Conservation (phyloP, 2,113 vertebrate genomes). For the Thamnaconus septentrionalis region DNA sequence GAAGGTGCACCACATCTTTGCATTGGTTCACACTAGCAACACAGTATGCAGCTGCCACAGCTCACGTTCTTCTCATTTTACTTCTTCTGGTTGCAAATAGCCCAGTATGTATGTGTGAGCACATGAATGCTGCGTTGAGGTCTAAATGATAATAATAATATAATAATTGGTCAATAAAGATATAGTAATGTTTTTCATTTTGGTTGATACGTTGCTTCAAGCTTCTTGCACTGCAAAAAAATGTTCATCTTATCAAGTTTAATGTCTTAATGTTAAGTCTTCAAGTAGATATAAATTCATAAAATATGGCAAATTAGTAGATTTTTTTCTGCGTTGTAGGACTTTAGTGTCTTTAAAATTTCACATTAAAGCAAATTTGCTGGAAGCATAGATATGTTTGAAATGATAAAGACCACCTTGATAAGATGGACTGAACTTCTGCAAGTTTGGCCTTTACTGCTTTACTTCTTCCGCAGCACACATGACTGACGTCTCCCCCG, state of each 20-base stretch:
- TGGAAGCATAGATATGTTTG: not conserved
- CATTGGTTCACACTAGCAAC: too few species aligned
- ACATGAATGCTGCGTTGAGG: too few species aligned
- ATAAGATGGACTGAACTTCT: slow-evolving; percentile 42
- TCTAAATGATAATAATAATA: too few species aligned
- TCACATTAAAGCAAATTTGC: not conserved
- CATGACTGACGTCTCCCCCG: not conserved
- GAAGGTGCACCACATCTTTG: too few species aligned
- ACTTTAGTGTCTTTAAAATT: too few species aligned
- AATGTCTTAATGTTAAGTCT: not conserved
- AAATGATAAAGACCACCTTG: slow-evolving; percentile 14
- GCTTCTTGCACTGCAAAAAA: not conserved
- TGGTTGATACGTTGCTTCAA: not conserved
- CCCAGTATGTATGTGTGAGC: too few species aligned
- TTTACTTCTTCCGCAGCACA: not conserved
- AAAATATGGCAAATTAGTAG: not conserved
- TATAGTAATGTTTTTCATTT: not conserved
- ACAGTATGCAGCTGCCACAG: too few species aligned
- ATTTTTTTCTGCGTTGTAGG: not conserved
- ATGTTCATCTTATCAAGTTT: slow-evolving; percentile 1
- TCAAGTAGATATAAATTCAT: not conserved
- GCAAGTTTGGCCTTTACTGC: slow-evolving; percentile 4
- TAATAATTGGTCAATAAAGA: not conserved
- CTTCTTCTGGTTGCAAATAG: too few species aligned
- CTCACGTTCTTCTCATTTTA: too few species aligned